These are phyloP conservation scores for Pantala flavescens DNA, from an alignment of 1,140 invertebrate genomes.

Conservation along the genomic window DNA sequence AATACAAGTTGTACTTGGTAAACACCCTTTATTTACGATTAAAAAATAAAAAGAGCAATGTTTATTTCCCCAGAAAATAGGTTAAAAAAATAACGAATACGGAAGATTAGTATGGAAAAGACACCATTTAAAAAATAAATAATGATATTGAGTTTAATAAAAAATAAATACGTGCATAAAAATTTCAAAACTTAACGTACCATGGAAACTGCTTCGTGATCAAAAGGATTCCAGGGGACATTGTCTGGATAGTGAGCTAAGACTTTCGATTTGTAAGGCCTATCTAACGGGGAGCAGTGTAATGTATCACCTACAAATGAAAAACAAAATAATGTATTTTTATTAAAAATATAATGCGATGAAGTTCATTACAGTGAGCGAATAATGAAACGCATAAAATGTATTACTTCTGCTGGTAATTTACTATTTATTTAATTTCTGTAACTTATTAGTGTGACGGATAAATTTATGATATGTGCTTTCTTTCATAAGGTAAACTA, in stretches of 20 bases:
- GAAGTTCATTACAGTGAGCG: background rate
- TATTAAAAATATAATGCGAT: background rate
- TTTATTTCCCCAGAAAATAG: no score
- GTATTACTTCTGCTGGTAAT: no score
- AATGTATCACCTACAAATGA: conserved; percentile 59
- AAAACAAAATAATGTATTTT: conserved; percentile 12
- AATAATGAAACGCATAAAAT: background rate
- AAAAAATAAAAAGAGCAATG: no score
- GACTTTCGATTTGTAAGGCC: conserved; percentile 88
- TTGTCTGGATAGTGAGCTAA: conserved; percentile 90
- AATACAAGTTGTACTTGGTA: no score
- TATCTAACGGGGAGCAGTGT: conserved; percentile 78
- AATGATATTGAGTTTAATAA: no score
- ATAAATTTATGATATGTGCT: no score
- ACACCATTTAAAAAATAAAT: no score
- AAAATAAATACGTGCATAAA: background rate
- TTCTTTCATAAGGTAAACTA: no score
- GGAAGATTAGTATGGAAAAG: background rate
- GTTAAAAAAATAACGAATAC: no score
- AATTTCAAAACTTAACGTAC: conserved; percentile 41
- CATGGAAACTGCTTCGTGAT: conserved; percentile 91
- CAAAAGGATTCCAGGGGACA: conserved; percentile 82
- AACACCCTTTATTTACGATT: no score
- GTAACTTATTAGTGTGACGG: no score
- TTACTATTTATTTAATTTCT: no score